A percentile compares a stretch with the other conserved stretches of the same genome.
Evolutionary conservation across 2,797 vertebrate species (phyloP).

Genomic region (Menidia menidia): DNA sequence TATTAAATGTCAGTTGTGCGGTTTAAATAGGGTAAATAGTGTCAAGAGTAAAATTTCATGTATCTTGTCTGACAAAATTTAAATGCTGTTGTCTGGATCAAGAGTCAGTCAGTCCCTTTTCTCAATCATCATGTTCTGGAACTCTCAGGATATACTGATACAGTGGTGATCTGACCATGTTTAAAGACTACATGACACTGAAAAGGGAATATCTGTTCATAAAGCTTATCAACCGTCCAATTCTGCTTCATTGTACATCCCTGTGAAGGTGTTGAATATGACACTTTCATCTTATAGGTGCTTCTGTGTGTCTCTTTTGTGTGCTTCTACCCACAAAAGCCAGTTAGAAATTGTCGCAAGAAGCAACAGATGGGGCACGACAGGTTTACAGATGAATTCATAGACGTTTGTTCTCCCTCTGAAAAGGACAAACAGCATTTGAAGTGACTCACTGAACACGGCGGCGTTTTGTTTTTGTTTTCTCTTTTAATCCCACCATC

Average conservation of each 20-base stretch:
- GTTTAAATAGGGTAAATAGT: no score
- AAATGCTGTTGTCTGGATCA: neutral
- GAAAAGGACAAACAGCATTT: conserved; percentile 51
- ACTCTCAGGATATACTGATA: neutral
- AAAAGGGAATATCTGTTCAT: neutral
- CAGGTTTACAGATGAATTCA: conserved; percentile 37
- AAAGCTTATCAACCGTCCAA: neutral
- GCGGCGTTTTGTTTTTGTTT: conserved; percentile 54
- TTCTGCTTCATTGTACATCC: neutral
- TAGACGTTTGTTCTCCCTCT: conserved; percentile 45
- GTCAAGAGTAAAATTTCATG: no score
- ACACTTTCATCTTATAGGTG: neutral
- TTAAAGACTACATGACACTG: neutral
- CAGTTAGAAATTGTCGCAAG: conserved; percentile 11
- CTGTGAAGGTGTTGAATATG: neutral
- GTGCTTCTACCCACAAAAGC: neutral
- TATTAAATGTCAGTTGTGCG: no score
- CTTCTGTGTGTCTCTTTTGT: neutral
- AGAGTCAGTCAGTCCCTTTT: neutral
- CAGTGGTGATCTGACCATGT: neutral
- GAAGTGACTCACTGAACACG: conserved; percentile 45
- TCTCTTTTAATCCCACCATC: conserved; percentile 56
- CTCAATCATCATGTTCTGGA: neutral
- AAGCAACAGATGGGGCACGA: conserved; percentile 38
- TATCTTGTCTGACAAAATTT: neutral